A percentile compares a stretch with the other conserved stretches of the same genome.
Conservation (phyloP, 2,113 vertebrate species). For the Crypturellus undulatus region DNA sequence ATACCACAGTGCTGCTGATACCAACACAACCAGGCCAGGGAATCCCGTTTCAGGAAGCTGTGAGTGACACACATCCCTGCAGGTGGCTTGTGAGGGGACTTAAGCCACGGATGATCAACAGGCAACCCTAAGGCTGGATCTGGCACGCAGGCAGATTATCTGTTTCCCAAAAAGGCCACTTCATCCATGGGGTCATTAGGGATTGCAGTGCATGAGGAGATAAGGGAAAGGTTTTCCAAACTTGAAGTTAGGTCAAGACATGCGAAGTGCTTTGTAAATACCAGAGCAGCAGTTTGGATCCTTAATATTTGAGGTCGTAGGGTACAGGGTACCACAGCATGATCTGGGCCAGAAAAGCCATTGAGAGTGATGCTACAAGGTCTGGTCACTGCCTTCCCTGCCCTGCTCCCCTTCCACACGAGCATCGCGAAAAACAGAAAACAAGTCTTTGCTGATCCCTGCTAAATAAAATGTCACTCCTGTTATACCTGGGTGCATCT, state of each 20-base stretch:
- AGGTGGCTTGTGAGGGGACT: not conserved
- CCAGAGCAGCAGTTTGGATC: not conserved
- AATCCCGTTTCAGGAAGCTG: not conserved
- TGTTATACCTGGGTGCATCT: conserved; percentile 6
- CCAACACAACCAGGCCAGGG: not conserved
- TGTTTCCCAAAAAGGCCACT: not conserved
- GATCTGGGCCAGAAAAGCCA: not conserved
- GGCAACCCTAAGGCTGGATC: not conserved
- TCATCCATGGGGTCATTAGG: not conserved
- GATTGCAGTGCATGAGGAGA: not conserved
- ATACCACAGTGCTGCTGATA: not conserved
- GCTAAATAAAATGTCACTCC: not conserved
- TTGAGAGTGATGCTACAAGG: not conserved
- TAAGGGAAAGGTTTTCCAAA: not conserved
- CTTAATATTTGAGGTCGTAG: not conserved
- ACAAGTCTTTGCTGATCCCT: not conserved
- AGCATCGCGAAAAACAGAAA: not conserved
- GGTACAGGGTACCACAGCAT: not conserved
- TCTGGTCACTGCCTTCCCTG: not conserved
- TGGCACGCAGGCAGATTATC: not conserved
- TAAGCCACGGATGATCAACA: not conserved
- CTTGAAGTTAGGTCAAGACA: not conserved
- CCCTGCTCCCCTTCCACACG: not conserved
- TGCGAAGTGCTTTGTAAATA: not conserved
- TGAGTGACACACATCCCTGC: not conserved